These are phyloP conservation scores for Mizuhopecten yessoensis DNA, from an alignment of 1,140 invertebrate genomes.

Conservation along the genomic window DNA sequence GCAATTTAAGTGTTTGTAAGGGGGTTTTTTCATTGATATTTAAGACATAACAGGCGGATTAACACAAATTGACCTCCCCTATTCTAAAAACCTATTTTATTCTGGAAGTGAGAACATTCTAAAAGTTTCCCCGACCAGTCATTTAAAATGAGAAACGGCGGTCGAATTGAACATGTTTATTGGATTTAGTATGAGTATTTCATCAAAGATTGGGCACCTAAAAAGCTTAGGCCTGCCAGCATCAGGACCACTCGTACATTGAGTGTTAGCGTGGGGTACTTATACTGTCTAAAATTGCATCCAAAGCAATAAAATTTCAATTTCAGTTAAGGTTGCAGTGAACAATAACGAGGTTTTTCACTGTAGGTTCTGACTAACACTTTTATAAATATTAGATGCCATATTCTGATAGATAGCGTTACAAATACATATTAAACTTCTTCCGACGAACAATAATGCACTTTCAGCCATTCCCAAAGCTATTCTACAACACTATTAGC, in stretches of 20 bases:
- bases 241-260: neutral
- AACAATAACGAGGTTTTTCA: neutral
- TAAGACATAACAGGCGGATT: too few relatives aligned
- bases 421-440: constrained; percentile 36
- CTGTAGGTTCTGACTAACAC: constrained; percentile 33
- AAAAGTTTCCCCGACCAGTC: too few relatives aligned
- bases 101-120: too few relatives aligned
- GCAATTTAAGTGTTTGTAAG: too few relatives aligned
- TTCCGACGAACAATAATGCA: neutral
- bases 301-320: neutral
- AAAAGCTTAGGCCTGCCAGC: neutral
- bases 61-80: too few relatives aligned
- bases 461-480: constrained; percentile 14
- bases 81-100: too few relatives aligned
- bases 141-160: too few relatives aligned
- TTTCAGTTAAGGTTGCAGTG: neutral
- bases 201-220: neutral
- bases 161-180: too few relatives aligned
- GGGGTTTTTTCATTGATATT: too few relatives aligned
- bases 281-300: neutral
- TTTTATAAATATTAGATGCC: constrained; percentile 40
- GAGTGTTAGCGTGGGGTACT: neutral
- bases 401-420: constrained; percentile 34
- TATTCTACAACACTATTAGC: constrained; percentile 18
- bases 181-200: neutral